Percentiles rank a stretch among this genome's conserved stretches.
These are phyloP conservation scores for Loripinus fragilis DNA, from an alignment of 2,888 invertebrate genomes.

Conservation along the genomic window DNA sequence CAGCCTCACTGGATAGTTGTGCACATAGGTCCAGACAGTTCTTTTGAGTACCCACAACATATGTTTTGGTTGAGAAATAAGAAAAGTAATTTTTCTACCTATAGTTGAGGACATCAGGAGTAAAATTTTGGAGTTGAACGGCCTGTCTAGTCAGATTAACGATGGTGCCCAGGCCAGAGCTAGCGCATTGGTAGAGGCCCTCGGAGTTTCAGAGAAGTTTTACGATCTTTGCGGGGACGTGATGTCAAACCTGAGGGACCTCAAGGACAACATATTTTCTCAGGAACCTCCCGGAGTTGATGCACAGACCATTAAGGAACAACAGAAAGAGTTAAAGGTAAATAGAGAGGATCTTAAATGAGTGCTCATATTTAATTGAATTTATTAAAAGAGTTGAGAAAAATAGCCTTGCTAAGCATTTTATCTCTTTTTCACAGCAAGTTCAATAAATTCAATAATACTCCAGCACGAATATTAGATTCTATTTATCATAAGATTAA, in stretches of 20 bases:
- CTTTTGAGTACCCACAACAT: too few relatives aligned
- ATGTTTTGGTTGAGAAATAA: too few relatives aligned
- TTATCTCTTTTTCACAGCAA: too few relatives aligned
- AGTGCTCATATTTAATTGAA: too few relatives aligned
- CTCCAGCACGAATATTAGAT: too few relatives aligned
- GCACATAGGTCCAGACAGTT: too few relatives aligned
- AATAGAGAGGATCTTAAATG: not conserved
- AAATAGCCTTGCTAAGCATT: too few relatives aligned
- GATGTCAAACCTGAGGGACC: slow-evolving; percentile 78
- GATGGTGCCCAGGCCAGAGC: slow-evolving; percentile 70
- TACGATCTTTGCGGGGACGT: slow-evolving; percentile 77
- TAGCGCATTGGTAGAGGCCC: slow-evolving; percentile 72
- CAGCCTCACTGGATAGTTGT: too few relatives aligned
- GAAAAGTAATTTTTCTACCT: slow-evolving; percentile 15
- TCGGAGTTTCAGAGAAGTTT: slow-evolving; percentile 78
- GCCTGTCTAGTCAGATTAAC: slow-evolving; percentile 70
- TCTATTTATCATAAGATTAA: too few relatives aligned
- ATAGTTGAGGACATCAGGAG: slow-evolving; percentile 79
- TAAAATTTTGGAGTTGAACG: slow-evolving; percentile 77
- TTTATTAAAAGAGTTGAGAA: too few relatives aligned
- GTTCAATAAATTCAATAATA: too few relatives aligned
- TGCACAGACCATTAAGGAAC: slow-evolving; percentile 79
- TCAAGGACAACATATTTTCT: slow-evolving; percentile 81
- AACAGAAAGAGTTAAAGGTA: slow-evolving; percentile 81
- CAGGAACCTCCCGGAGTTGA: slow-evolving; percentile 82